Conservation (phyloP, 2,797 vertebrate genomes). For the Malacoctenus gilli region DNA sequence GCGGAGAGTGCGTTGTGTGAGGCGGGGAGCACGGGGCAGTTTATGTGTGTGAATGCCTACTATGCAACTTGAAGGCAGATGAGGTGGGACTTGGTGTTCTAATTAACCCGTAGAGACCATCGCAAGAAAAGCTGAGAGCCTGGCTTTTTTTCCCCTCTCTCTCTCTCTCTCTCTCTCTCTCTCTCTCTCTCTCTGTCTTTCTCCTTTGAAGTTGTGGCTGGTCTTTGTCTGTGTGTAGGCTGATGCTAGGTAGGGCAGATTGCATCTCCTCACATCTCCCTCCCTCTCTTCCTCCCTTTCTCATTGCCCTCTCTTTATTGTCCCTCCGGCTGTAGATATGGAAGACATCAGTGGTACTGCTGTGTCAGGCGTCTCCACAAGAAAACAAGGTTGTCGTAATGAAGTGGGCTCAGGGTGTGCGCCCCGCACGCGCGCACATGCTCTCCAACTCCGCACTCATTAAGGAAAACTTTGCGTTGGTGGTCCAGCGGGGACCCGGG, state of each 20-base stretch:
- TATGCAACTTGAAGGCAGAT: slow-evolving; percentile 63
- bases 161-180: neutral
- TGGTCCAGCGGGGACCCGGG: slow-evolving; percentile 57
- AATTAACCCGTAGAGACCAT: slow-evolving; percentile 78
- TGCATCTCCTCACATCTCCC: slow-evolving; percentile 37
- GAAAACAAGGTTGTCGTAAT: slow-evolving; percentile 67
- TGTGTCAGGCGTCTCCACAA: slow-evolving; percentile 66
- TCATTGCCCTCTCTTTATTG: slow-evolving; percentile 57
- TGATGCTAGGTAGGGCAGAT: slow-evolving; percentile 44
- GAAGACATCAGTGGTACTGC: slow-evolving; percentile 65
- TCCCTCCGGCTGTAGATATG: slow-evolving; percentile 63
- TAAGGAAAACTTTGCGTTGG: slow-evolving; percentile 65
- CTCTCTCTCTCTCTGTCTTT: slow-evolving; percentile 23
- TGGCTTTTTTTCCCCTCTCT: slow-evolving; percentile 7
- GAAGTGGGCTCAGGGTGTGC: slow-evolving; percentile 44
- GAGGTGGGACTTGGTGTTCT: slow-evolving; percentile 61
- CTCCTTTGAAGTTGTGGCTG: slow-evolving; percentile 67
- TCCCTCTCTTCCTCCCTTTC: slow-evolving; percentile 34
- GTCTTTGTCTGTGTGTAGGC: slow-evolving; percentile 47
- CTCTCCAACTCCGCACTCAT: slow-evolving; percentile 69
- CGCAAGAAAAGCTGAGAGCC: slow-evolving; percentile 53
- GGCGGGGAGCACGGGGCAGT: slow-evolving; percentile 13
- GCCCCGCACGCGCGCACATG: slow-evolving; percentile 1
- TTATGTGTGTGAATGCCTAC: slow-evolving; percentile 50
- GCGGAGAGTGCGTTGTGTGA: slow-evolving; percentile 20